A percentile compares a stretch with the other conserved stretches of the same genome.
Evolutionary conservation across 2,797 vertebrate species (phyloP).

Genomic region (Coracias cyanogaster): DNA sequence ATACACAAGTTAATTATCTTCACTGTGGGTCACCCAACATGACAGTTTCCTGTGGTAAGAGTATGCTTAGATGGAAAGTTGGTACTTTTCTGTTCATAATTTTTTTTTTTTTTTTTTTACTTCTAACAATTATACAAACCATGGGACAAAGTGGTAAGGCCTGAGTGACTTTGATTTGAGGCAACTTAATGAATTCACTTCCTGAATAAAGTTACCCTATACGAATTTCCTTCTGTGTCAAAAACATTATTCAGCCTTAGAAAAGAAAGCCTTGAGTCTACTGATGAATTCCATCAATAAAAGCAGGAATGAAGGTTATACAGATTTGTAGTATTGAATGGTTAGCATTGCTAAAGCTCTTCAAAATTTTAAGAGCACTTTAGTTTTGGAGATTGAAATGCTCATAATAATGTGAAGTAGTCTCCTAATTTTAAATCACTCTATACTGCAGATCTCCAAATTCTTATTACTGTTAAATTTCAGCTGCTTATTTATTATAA

Average conservation of each 20-base stretch:
- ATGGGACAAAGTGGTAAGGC: not conserved
- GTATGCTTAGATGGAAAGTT: not conserved
- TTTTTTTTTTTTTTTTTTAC: not conserved
- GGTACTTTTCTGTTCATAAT: not conserved
- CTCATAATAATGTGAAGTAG: not conserved
- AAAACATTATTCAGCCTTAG: not conserved
- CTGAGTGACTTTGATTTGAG: not conserved
- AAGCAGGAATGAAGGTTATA: not conserved
- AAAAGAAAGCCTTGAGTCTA: not conserved
- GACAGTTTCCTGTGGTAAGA: rapidly evolving
- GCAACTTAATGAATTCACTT: not conserved
- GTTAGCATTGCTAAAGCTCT: not conserved
- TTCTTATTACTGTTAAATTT: slow-evolving; percentile 16
- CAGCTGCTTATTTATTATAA: slow-evolving; percentile 13
- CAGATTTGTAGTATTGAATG: not conserved
- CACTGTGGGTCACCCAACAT: not conserved
- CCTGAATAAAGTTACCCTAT: not conserved
- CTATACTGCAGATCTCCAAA: not conserved
- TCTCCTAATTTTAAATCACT: slow-evolving; percentile 31
- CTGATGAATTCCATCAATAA: not conserved
- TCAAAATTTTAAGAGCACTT: slow-evolving; percentile 31
- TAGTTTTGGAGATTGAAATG: slow-evolving; percentile 22
- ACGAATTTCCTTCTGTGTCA: not conserved
- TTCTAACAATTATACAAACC: not conserved
- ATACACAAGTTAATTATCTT: not conserved